phyloP scores from a whole-genome alignment of 2,888 invertebrate genomes.

The Sesia bembeciformis region DNA sequence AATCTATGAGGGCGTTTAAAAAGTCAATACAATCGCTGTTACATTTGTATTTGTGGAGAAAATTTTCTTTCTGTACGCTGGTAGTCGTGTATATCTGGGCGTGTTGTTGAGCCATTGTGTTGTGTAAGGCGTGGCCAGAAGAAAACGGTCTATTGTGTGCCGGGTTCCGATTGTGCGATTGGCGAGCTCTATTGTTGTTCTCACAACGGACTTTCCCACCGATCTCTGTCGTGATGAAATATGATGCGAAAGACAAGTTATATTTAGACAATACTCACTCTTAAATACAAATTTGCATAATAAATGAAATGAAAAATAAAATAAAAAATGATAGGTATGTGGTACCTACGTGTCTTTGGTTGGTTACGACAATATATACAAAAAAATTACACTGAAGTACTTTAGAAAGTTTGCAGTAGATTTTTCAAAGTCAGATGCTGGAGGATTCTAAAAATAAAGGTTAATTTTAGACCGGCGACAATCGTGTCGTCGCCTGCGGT shows the following conservation, averaged over 20 bases:
- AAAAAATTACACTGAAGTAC: no score
- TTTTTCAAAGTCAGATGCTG: background rate
- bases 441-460: background rate
- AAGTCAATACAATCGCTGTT: conserved; percentile 70
- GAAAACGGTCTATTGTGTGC: conserved; percentile 63
- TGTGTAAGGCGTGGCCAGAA: conserved; percentile 57
- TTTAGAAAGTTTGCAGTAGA: background rate
- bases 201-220: conserved; percentile 34
- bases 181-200: conserved; percentile 53
- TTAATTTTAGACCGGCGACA: background rate
- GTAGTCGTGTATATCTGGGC: conserved; percentile 50
- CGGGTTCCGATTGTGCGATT: conserved; percentile 41
- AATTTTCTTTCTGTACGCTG: conserved; percentile 58
- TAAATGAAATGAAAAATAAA: background rate
- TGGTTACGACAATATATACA: no score
- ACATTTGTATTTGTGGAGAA: conserved; percentile 62
- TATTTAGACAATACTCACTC: conserved; percentile 10
- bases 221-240: conserved; percentile 17
- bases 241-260: conserved; percentile 2
- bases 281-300: conserved; percentile 19
- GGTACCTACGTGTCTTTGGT: no score
- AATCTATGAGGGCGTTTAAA: conserved; percentile 69
- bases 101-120: conserved; percentile 49
- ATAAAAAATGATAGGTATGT: no score
- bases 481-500: background rate